These are phyloP conservation scores for Phalera bucephala DNA, from an alignment of 2,888 invertebrate genomes.

Conservation along the genomic window DNA sequence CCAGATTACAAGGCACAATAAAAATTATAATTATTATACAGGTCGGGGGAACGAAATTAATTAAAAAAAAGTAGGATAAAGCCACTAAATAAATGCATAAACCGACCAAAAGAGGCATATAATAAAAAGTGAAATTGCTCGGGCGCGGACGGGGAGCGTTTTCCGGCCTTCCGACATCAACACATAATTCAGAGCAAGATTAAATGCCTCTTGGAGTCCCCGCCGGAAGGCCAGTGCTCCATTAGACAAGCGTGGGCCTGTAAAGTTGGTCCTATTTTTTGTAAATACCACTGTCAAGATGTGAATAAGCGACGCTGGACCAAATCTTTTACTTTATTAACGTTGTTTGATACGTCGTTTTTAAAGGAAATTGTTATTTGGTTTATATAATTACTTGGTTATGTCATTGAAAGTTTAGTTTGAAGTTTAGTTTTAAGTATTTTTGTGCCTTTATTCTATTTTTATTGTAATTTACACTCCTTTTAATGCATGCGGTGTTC, in stretches of 20 bases:
- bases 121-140: constrained; percentile 69
- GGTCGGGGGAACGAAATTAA: constrained; percentile 21
- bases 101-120: constrained; percentile 43
- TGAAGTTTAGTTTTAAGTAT: too few relatives aligned
- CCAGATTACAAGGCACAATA: constrained; percentile 4
- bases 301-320: constrained; percentile 27
- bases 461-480: too few relatives aligned
- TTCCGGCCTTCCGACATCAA: constrained; percentile 71
- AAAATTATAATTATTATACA: constrained; percentile 18
- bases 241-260: constrained; percentile 61
- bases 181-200: constrained; percentile 78
- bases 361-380: too few relatives aligned
- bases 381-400: too few relatives aligned
- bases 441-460: too few relatives aligned
- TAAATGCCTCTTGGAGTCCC: constrained; percentile 75
- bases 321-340: constrained; percentile 20
- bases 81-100: constrained; percentile 40
- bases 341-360: too few relatives aligned
- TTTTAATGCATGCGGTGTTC: too few relatives aligned
- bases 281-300: constrained; percentile 40
- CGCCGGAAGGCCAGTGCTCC: constrained; percentile 67
- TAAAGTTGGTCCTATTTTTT: constrained; percentile 49
- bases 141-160: constrained; percentile 63
- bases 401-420: too few relatives aligned
- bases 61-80: constrained; percentile 25